Percentiles rank a stretch among this genome's conserved stretches.
Evolutionary conservation across 2,888 invertebrate genomes (phyloP).

Genomic region (Chloroclystis v-ata): DNA sequence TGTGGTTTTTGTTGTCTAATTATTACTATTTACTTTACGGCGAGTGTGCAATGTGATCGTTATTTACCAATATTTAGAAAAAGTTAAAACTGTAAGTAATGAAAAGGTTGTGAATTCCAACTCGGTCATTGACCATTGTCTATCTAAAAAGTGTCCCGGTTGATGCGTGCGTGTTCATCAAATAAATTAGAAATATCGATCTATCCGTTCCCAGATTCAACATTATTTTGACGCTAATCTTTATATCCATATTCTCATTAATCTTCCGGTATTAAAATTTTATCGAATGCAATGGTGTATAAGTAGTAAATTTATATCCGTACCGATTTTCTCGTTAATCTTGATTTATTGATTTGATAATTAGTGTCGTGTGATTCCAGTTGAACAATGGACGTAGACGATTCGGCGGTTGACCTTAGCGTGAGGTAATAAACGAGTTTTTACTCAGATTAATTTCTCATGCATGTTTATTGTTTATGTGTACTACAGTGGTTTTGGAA

Average conservation of each 20-base stretch:
- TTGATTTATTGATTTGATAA: slow-evolving; percentile 39
- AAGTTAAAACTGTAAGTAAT: slow-evolving; percentile 7
- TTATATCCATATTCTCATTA: too few species aligned
- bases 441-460: not conserved
- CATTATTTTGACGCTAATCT: not conserved
- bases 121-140: slow-evolving; percentile 21
- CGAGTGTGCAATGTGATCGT: not conserved
- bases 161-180: slow-evolving; percentile 53
- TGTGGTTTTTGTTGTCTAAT: slow-evolving; percentile 12
- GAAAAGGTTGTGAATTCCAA: not conserved
- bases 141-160: slow-evolving; percentile 43
- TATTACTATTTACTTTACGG: not conserved
- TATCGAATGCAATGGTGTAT: too few species aligned
- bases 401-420: slow-evolving; percentile 92
- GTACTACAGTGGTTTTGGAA: slow-evolving; percentile 8
- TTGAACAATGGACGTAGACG: slow-evolving; percentile 90
- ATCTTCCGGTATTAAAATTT: too few species aligned
- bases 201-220: slow-evolving; percentile 3
- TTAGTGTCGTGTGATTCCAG: slow-evolving; percentile 45
- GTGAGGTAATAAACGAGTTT: slow-evolving; percentile 79
- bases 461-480: not conserved
- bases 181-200: slow-evolving; percentile 30
- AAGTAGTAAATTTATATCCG: not conserved
- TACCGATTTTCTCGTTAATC: slow-evolving; percentile 2
- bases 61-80: not conserved